Evolutionary conservation across 2,113 vertebrate species (phyloP).

Genomic region (Microcebus murinus): DNA sequence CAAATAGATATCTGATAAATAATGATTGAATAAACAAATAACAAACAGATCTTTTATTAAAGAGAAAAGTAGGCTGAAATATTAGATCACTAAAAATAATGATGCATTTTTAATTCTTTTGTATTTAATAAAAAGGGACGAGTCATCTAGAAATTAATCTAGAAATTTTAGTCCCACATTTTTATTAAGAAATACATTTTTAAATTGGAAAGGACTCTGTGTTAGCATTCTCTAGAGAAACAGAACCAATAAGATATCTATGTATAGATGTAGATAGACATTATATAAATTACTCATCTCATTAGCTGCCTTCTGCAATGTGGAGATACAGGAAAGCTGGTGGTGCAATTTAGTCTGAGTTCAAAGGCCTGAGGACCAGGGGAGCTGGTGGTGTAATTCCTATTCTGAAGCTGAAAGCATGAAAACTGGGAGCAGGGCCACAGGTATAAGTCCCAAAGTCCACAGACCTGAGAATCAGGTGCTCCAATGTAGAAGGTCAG

Average conservation of each 20-base stretch:
- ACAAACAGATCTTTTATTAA: background rate
- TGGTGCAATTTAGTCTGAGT: background rate
- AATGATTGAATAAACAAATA: background rate
- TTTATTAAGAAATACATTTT: background rate
- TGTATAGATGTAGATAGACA: background rate
- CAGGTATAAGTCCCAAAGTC: background rate
- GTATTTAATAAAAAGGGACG: background rate
- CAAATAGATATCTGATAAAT: background rate
- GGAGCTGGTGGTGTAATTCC: background rate
- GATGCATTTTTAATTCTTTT: background rate
- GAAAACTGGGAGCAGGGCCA: background rate
- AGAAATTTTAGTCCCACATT: background rate
- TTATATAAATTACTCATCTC: background rate
- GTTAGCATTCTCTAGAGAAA: background rate
- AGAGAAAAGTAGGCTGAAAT: background rate
- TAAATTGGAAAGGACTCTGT: background rate
- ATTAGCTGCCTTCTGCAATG: background rate
- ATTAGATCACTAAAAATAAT: background rate
- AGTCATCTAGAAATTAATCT: background rate
- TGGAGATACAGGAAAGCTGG: background rate
- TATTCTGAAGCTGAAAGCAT: background rate
- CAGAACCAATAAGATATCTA: background rate
- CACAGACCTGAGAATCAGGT: background rate
- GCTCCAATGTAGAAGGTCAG: background rate
- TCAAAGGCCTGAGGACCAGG: background rate